Evolutionary conservation across 1,140 invertebrate species (phyloP).

Genomic region (Pteromalus puparum): DNA sequence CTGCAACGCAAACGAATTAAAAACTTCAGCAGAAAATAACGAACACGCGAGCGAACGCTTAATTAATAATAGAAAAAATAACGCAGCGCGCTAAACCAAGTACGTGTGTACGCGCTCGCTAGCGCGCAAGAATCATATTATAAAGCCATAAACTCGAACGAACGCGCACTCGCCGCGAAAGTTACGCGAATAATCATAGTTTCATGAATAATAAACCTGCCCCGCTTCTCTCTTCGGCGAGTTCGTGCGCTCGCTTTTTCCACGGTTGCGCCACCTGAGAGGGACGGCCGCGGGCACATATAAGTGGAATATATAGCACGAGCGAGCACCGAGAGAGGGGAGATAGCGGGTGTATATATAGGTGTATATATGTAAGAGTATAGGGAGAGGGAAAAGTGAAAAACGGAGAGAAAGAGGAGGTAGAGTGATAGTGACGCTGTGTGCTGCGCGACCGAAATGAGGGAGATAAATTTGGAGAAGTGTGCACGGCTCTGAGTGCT

Average conservation of each 20-base stretch:
- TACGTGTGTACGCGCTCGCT: neutral
- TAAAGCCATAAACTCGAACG: conserved; percentile 39
- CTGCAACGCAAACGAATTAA: too few species aligned
- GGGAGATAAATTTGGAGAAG: conserved; percentile 39
- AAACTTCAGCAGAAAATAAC: neutral
- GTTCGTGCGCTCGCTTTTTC: conserved; percentile 24
- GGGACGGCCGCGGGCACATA: neutral
- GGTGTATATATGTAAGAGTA: neutral
- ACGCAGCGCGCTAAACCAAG: neutral
- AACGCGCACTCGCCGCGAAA: conserved; percentile 14
- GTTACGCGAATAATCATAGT: conserved; percentile 50
- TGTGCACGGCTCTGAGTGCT: neutral
- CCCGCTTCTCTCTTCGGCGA: neutral
- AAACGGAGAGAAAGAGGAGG: conserved; percentile 9
- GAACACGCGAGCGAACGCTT: neutral
- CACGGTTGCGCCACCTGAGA: neutral
- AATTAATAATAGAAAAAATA: conserved; percentile 27
- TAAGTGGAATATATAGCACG: conserved; percentile 14
- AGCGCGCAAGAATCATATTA: conserved; percentile 33
- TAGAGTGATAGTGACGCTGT: conserved; percentile 10
- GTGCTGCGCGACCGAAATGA: conserved; percentile 32
- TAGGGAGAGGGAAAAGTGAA: neutral
- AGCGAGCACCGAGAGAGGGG: conserved; percentile 2
- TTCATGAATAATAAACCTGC: conserved; percentile 53
- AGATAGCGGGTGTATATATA: neutral